A percentile compares a stretch with the other conserved stretches of the same genome.
These are phyloP conservation scores for Myopa tessellatipennis DNA, from an alignment of 2,888 invertebrate species.

Conservation along the genomic window DNA sequence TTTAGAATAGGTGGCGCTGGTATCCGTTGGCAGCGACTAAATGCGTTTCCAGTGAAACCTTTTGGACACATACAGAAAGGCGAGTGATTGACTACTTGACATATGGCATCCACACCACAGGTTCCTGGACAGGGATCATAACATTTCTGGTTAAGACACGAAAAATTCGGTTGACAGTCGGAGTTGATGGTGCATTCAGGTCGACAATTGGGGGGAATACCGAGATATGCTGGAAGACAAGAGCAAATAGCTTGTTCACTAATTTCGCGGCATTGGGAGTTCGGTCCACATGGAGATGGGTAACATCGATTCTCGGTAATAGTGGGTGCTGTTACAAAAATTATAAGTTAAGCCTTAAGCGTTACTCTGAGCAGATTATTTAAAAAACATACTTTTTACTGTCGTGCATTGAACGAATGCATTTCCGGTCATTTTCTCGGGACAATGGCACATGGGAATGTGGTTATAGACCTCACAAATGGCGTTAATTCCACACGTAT, in stretches of 20 bases:
- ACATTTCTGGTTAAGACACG: slow-evolving; percentile 80
- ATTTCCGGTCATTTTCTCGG: slow-evolving; percentile 76
- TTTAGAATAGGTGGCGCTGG: slow-evolving; percentile 61
- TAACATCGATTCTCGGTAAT: slow-evolving; percentile 71
- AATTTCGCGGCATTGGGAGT: slow-evolving; percentile 77
- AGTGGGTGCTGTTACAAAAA: slow-evolving; percentile 49
- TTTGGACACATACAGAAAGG: slow-evolving; percentile 76
- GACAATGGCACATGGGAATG: slow-evolving; percentile 78
- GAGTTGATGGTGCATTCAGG: slow-evolving; percentile 82
- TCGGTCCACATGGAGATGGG: slow-evolving; percentile 83
- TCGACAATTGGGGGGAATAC: slow-evolving; percentile 80
- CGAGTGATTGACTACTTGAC: slow-evolving; percentile 77
- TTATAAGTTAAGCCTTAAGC: neutral
- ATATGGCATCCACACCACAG: slow-evolving; percentile 78
- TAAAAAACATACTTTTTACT: slow-evolving; percentile 69
- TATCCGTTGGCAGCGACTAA: slow-evolving; percentile 72
- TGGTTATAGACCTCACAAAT: slow-evolving; percentile 81
- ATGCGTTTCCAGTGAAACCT: slow-evolving; percentile 81
- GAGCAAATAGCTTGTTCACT: slow-evolving; percentile 79
- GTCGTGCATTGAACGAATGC: slow-evolving; percentile 76
- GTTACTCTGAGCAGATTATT: neutral
- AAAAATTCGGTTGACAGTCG: slow-evolving; percentile 77
- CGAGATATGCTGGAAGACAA: slow-evolving; percentile 77
- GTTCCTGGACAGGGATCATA: slow-evolving; percentile 80
- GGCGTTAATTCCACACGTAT: slow-evolving; percentile 80